Base-by-base conservation (phyloP, 2,888 invertebrate genomes). In the Metellina segmentata region DNA sequence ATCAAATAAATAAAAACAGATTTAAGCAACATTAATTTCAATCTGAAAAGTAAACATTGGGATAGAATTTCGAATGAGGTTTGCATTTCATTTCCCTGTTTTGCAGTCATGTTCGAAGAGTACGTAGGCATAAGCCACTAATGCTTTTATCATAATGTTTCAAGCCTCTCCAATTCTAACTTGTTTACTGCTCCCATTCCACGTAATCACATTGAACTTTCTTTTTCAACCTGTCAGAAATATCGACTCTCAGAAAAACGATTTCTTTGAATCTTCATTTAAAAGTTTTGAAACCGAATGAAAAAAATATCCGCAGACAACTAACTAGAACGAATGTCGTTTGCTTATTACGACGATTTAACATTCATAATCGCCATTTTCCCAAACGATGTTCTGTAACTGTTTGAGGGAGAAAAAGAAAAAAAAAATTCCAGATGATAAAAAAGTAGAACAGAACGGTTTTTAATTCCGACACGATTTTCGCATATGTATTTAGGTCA, bases 401-500 rank as follows among this genome's bases (percentile, higher is more conserved):
- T 74, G 74, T 74, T 19, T 8, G 61, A 7, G 16, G 6, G 61
- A 11, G 9, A 61, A 53, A 7, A 51, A 87, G 19, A 87, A 81
- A 48, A 69, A 16, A 69, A 81, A 69, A 16, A 48, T 48, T 48
- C 16, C n/a, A 16, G 34, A 70, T 13, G 48, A 77, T 69, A 78
- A n/a, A 83, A 89, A 89, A 89, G 20, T 75, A 61, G 78, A 83
- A 69, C 72, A 74, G 61, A 61, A 61, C 34, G 34, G 34, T 83
- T 83, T 88, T 88, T 88, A 90, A 85, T 86, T 85, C 85, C 71
- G 74, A 75, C 90, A 91, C 77, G 91, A 91, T 72, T 91, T 81
- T 78, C 78, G 72, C 82, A 48, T 72, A 91, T 91, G 91, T 82
- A 91, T 91, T 87, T 87, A 49, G 91, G 91, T 91, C 91, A 83